phyloP scores from a whole-genome alignment of 2,888 invertebrate species.

The Psylliodes chrysocephalus region DNA sequence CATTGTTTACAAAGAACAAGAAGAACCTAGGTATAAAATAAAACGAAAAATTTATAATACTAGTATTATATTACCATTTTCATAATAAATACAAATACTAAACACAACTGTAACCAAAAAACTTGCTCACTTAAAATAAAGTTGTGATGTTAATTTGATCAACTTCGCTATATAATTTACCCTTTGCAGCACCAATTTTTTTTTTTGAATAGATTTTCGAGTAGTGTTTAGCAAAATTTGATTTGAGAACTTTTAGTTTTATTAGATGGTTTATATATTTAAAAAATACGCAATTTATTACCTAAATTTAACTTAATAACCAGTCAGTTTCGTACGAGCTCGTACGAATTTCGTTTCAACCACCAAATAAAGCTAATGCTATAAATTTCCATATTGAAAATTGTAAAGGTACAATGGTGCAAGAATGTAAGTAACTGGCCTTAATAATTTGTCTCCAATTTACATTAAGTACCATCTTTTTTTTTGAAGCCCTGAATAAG shows the following conservation, averaged over 20 bases:
- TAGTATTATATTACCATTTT: slow-evolving; percentile 13
- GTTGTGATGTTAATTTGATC: slow-evolving; percentile 14
- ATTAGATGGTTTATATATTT: slow-evolving; percentile 2
- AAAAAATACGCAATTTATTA: not conserved
- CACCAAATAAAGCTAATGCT: not conserved
- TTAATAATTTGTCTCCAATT: too few relatives aligned
- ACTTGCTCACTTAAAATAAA: slow-evolving; percentile 12
- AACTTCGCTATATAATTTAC: not conserved
- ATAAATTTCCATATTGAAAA: not conserved
- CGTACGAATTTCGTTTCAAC: not conserved
- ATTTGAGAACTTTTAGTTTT: not conserved
- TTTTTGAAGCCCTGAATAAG: not conserved
- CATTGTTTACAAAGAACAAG: too few relatives aligned
- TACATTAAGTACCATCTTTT: too few relatives aligned
- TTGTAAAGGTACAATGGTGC: too few relatives aligned
- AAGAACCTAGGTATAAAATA: not conserved
- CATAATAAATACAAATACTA: slow-evolving; percentile 9
- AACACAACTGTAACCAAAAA: slow-evolving; percentile 4
- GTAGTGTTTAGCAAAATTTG: slow-evolving; percentile 1
- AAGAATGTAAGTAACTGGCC: too few relatives aligned
- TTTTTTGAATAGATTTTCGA: not conserved
- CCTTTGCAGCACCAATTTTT: slow-evolving; percentile 13
- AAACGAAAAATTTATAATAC: not conserved
- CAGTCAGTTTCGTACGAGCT: not conserved
- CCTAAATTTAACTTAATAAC: not conserved